These are phyloP conservation scores for Thaumatotibia leucotreta DNA, from an alignment of 1,140 invertebrate genomes.

Conservation along the genomic window DNA sequence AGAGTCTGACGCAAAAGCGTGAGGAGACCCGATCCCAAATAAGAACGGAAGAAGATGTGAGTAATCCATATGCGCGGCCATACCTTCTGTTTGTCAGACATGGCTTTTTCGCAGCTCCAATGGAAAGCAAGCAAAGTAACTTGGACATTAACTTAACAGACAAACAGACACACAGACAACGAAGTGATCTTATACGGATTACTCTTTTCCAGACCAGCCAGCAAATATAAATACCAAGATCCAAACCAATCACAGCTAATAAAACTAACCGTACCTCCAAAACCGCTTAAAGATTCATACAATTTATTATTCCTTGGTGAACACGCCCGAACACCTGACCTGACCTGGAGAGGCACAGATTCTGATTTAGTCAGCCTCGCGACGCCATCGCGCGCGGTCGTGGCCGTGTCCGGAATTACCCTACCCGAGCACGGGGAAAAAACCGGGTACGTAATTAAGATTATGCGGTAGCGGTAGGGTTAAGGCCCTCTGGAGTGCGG, in stretches of 20 bases:
- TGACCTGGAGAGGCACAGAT: constrained; percentile 46
- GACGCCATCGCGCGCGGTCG: constrained; percentile 32
- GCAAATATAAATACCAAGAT: constrained; percentile 21
- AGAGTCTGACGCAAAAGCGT: too few species aligned
- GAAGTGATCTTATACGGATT: too few species aligned
- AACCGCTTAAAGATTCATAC: constrained; percentile 31
- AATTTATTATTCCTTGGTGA: constrained; percentile 23
- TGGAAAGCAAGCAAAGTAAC: too few species aligned
- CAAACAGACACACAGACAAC: too few species aligned
- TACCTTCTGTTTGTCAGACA: too few species aligned
- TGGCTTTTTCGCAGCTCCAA: too few species aligned
- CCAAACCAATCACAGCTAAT: constrained; percentile 15
- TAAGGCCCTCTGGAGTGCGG: constrained; percentile 43
- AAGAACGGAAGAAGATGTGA: too few species aligned
- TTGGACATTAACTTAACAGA: too few species aligned
- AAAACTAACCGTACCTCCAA: constrained; percentile 15
- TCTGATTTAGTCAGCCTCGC: constrained; percentile 48
- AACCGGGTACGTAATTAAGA: constrained; percentile 50
- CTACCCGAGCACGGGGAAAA: constrained; percentile 45
- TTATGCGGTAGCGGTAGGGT: constrained; percentile 41
- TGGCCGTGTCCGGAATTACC: constrained; percentile 42
- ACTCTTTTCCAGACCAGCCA: too few species aligned
- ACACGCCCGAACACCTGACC: constrained; percentile 29
- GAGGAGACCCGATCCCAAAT: too few species aligned
- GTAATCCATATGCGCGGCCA: too few species aligned